phyloP scores from a whole-genome alignment of 2,888 invertebrate species.

The Beris chalybata region DNA sequence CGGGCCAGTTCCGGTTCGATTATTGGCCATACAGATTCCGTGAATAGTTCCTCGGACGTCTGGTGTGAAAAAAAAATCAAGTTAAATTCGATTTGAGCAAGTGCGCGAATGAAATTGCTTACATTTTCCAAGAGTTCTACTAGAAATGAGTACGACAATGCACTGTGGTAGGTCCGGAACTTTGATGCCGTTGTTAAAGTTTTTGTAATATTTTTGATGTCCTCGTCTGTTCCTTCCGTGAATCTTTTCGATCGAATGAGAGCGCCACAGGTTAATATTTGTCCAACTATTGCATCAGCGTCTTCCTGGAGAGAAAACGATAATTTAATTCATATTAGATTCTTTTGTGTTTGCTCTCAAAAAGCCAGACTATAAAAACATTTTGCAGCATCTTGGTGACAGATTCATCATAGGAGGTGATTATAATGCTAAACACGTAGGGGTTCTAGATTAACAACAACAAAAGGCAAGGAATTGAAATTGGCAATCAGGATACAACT shows the following conservation, averaged over 20 bases:
- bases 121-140: slow-evolving; percentile 64
- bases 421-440: too few species aligned
- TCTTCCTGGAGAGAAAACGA: slow-evolving; percentile 62
- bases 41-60: slow-evolving; percentile 61
- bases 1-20: slow-evolving; percentile 64
- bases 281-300: slow-evolving; percentile 71
- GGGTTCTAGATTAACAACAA: too few species aligned
- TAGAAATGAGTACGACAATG: slow-evolving; percentile 63
- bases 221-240: slow-evolving; percentile 57
- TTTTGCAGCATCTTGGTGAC: too few species aligned
- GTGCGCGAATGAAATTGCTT: slow-evolving; percentile 36
- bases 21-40: slow-evolving; percentile 62
- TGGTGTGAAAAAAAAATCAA: slow-evolving; percentile 44
- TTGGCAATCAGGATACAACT: too few species aligned
- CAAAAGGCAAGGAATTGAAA: too few species aligned
- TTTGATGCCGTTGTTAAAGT: slow-evolving; percentile 48
- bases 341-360: too few species aligned
- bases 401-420: too few species aligned
- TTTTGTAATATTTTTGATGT: slow-evolving; percentile 57
- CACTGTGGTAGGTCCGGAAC: slow-evolving; percentile 46
- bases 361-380: too few species aligned
- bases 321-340: too few species aligned
- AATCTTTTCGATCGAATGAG: slow-evolving; percentile 67
- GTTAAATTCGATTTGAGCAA: not conserved
- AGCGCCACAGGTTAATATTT: slow-evolving; percentile 71